Percentiles rank a stretch among this genome's conserved stretches.
Conservation (phyloP, 2,113 vertebrate species). For the Hydrolagus affinis region DNA sequence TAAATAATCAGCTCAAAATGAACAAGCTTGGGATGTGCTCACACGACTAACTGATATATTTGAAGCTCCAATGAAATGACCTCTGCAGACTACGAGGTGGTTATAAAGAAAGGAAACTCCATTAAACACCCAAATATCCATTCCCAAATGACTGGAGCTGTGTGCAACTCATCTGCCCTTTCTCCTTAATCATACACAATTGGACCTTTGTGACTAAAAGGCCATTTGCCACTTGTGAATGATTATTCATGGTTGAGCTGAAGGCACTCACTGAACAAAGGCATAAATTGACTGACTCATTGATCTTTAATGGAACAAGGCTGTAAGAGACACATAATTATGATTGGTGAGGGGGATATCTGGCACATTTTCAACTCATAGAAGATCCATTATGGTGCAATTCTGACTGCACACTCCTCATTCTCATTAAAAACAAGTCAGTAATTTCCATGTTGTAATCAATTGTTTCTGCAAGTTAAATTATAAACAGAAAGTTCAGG, state of each 20-base stretch:
- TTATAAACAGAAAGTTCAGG: background rate
- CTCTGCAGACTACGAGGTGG: background rate
- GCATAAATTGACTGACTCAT: background rate
- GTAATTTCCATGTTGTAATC: background rate
- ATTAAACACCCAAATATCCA: conserved; percentile 23
- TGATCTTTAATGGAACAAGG: background rate
- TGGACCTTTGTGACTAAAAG: background rate
- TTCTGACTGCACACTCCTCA: background rate
- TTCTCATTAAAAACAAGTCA: background rate
- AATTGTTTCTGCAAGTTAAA: background rate
- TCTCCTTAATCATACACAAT: background rate
- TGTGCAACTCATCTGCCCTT: background rate
- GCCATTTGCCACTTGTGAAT: background rate
- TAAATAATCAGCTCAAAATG: too few relatives aligned
- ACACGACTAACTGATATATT: conserved; percentile 8
- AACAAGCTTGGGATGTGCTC: conserved; percentile 1
- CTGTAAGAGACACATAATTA: background rate
- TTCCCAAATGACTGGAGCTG: background rate
- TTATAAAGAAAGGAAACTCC: background rate
- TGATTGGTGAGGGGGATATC: background rate
- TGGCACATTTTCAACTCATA: background rate
- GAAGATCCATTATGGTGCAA: background rate
- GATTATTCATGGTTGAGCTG: background rate
- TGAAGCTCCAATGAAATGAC: conserved; percentile 3
- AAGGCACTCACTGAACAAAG: background rate